Base-by-base conservation (phyloP, 1,140 invertebrate genomes). In the Euwallacea fornicatus region DNA sequence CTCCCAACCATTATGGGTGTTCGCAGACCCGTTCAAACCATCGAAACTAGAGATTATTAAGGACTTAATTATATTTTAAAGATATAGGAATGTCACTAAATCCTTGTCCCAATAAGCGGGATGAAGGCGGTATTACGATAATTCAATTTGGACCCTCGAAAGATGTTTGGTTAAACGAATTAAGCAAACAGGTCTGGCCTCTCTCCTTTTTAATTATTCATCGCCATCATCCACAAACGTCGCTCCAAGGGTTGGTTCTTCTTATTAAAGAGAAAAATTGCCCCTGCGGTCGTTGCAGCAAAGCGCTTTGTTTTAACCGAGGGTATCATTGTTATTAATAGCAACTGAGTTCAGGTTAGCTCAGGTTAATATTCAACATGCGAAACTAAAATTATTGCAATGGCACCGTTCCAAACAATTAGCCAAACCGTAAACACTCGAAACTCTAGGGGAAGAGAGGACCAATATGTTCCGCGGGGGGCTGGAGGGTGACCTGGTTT, bases 171-270 rank as follows among this genome's bases (percentile, higher is more conserved):
- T 61, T 68, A 68, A 68, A 68, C 66, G 66, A 68, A 68, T 60
- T 68, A 68, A 68, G 66, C 66, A 68, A 68, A 68, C 66, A 68
- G 58, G 58, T 61, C 58, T 68, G 66, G 56, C 66, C 66, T 68
- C 58, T 46, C 47, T 68, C 56, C 43, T 60, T 60, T 68, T 68
- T 68, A 68, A 68, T 68, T 66, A 66, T 66, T 66, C 10, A 66
- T 11, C 42, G 42, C 50, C 53, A 58, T 61, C 56, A 53, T 50
- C 66, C 66, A 44, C 66, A 68, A 68, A 60, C 59, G 9, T 50
- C 10, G 44, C 58, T 68, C 58, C 42, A 16, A 61, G 66, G 66
- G 66, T 68, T 61, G 66, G 44, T 68, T 68, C 21, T 60, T 68
- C 66, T 53, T 60, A 68, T 68, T 68, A 68, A 68, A 50, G 15